Evolutionary conservation across 2,797 vertebrate genomes (phyloP), one percentile per base, ranked within the genome.

Genomic region (Bryconaethiops microstoma): DNA sequence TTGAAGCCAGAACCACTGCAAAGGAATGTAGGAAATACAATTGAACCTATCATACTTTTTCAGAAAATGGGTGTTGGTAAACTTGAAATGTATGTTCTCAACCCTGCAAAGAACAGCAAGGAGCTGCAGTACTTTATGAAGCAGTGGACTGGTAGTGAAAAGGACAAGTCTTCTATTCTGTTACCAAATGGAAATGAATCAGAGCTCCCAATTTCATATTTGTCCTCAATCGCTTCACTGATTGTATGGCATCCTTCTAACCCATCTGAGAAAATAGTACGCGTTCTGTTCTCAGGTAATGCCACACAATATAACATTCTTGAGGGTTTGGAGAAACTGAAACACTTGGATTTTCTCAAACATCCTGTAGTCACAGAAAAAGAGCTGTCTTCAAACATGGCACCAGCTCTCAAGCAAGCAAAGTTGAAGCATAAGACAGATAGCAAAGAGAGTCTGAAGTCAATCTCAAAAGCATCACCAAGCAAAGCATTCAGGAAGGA

Each of bases 21-120:
- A 81, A 96, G 96, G 90, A 95, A 93, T 25, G 84, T 92, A 0
- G 96, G 96, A 82, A 99, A 96, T 89, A 86, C 93, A 2, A 94
- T 95, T 70, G 97, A 99, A 48, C 97, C 98, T 21, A 93, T 99
- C 52, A 97, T 96, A 87, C 95, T 99, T 80, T 99, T 99, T 90
- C 96, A 98, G 90, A 99, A 99, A 93, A 98, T 99, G 98, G 98
- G 98, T 14, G 97, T 99, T 3, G 98, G 98, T 4, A 98, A 97
- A 75, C 94, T 99, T 77, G 98, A 99, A 90, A 99, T 99, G 97
- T 99, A 98, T 68, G 96, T 99, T 52, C 95, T 99, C 55, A 98
- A 97, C 89, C 98, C 98, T 76, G 93, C 96, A 68, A 98, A 96
- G 92, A 96, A 90, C 71, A 97, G 96, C 92, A 99, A 97, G 85